Conservation (phyloP, 2,113 vertebrate genomes). For the Anguilla rostrata region DNA sequence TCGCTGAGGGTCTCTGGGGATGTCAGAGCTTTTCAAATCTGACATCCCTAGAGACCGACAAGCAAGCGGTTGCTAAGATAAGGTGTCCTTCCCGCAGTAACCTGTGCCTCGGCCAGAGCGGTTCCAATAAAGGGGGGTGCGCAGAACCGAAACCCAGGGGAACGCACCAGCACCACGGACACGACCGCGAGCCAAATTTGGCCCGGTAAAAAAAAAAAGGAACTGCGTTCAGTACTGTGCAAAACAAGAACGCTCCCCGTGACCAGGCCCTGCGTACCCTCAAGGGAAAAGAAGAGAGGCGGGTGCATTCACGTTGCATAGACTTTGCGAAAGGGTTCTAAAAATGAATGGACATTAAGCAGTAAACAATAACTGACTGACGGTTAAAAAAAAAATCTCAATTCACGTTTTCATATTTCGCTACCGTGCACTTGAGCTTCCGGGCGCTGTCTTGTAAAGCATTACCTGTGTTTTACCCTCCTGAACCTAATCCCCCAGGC, state of each 20-base stretch:
- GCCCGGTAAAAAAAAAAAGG: background rate
- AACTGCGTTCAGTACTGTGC: background rate
- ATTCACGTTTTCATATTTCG: background rate
- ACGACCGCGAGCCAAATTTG: too few species aligned
- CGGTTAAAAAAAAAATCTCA: background rate
- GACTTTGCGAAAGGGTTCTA: background rate
- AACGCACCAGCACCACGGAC: background rate
- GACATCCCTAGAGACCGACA: background rate
- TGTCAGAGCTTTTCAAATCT: background rate
- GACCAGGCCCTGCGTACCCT: background rate
- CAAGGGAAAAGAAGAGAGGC: background rate
- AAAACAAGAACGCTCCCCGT: background rate
- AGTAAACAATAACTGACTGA: background rate
- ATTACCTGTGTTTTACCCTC: too few species aligned
- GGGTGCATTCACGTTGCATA: background rate
- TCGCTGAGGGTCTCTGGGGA: too few species aligned
- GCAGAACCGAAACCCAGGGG: background rate
- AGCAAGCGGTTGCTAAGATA: background rate
- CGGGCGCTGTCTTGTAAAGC: background rate
- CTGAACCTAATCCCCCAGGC: background rate
- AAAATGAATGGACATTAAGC: background rate
- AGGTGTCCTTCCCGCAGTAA: background rate
- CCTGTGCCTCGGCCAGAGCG: background rate
- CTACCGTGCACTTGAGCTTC: background rate
- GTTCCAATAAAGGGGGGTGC: background rate